A percentile compares a stretch with the other conserved stretches of the same genome.
Evolutionary conservation across 2,113 vertebrate genomes (phyloP).

Genomic region (Geococcyx californianus): DNA sequence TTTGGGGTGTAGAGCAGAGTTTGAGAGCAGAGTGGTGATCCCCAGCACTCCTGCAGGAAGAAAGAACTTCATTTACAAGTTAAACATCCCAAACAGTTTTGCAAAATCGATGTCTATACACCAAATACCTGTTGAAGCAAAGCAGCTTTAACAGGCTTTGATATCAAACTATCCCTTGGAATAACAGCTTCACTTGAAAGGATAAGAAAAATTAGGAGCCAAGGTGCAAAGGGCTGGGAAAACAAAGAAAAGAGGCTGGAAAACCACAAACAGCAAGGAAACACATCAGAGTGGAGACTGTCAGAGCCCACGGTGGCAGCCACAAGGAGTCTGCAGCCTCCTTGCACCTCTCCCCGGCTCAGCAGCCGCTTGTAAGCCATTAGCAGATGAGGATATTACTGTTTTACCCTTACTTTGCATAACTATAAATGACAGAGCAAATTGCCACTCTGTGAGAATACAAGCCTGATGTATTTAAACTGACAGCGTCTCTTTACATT

Average conservation of each 20-base stretch:
- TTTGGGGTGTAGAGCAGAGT: neutral
- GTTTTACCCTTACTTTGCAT: neutral
- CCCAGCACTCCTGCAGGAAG: neutral
- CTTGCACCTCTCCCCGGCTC: neutral
- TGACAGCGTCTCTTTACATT: neutral
- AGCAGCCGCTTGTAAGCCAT: neutral
- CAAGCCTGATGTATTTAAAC: neutral
- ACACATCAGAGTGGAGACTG: fast-evolving
- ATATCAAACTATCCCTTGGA: neutral
- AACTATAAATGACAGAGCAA: neutral
- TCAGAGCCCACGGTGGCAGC: neutral
- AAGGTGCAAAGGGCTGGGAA: neutral
- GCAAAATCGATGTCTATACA: neutral
- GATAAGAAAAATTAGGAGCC: fast-evolving
- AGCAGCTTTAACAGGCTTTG: neutral
- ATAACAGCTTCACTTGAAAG: neutral
- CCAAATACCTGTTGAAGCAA: neutral
- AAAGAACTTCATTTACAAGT: neutral
- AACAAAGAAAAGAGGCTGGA: neutral
- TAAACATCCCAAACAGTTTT: neutral
- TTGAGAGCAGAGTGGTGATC: neutral
- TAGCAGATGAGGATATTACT: neutral
- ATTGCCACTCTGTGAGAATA: neutral
- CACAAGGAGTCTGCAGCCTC: neutral
- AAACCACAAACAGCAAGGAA: neutral